Evolutionary conservation across 2,888 invertebrate species (phyloP).

Genomic region (Pseudoips prasinana): DNA sequence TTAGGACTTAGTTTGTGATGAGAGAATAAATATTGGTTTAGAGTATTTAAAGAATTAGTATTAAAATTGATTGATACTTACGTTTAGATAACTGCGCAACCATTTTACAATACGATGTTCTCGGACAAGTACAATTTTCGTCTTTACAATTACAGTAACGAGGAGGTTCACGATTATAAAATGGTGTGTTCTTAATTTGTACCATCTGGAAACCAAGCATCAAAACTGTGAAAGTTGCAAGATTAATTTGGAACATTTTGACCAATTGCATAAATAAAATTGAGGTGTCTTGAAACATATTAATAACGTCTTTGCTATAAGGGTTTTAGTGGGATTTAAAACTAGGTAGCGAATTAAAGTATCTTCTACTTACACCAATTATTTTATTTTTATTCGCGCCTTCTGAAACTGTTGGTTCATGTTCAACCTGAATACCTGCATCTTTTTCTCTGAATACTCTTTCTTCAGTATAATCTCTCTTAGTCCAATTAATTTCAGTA

Average conservation of each 20-base stretch:
- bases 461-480: slow-evolving; percentile 16
- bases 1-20: too few species aligned
- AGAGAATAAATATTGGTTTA: too few species aligned
- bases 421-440: too few species aligned
- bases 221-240: too few species aligned
- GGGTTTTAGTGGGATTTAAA: too few species aligned
- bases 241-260: too few species aligned
- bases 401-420: too few species aligned
- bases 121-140: background rate
- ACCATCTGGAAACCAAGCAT: slow-evolving; percentile 24
- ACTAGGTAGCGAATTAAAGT: too few species aligned
- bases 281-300: too few species aligned
- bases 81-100: slow-evolving; percentile 12
- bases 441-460: background rate
- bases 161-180: slow-evolving; percentile 2
- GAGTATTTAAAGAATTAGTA: too few species aligned
- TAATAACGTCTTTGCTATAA: too few species aligned
- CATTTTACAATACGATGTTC: background rate
- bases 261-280: too few species aligned
- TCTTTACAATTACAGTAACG: background rate
- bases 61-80: slow-evolving; percentile 11
- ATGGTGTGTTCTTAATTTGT: slow-evolving; percentile 17
- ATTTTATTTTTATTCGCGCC: slow-evolving; percentile 16
- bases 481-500: slow-evolving; percentile 42
- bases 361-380: slow-evolving; percentile 26